Evolutionary conservation across 2,797 vertebrate species (phyloP), one percentile per base, ranked within the genome.

Genomic region (Toxotes lorentzi): DNA sequence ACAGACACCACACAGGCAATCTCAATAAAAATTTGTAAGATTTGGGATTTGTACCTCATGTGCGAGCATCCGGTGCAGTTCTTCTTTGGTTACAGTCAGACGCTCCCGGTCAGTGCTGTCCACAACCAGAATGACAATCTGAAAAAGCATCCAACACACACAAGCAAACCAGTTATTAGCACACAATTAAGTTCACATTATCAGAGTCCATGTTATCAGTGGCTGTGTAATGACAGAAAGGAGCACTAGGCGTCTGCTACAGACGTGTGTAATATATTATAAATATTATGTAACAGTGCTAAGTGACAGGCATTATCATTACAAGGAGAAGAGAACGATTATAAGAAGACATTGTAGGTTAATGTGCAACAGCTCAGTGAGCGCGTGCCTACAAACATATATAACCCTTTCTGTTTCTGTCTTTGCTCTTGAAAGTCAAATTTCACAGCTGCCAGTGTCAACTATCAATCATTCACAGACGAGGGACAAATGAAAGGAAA

Each of bases 101-200:
- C 95, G 91, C 54, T 96, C 96, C 0, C 96, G 84, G 83, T 97
- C 96, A 0, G 95, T 97, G 86, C 97, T 97, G 81, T 97, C 96
- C 65, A 97, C 96, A 51, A 97, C 97, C 88, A 97, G 80, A 60
- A 97, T 96, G 84, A 97, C 83, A 54, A 97, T 97, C 96, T 97
- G 91, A 65, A 78, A 85, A 34, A 79, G 34, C 4, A 40, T 34
- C 21, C 53, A 30, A 73, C 41, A 56, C 14, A 47, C 13, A 45
- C 1, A 8, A 35, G 7, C 5, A 32, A 53, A 48, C 27, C 19
- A 23, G 5, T 21, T n/a, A n/a, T 40, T 3, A 32, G 23, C 16
- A 48, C n/a, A 61, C 30, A 47, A 11, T 1, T 3, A 17, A 50
- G 12, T 23, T n/a, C 17, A 38, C 2, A 1, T 61, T 57, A 69